Conservation (phyloP, 2,797 vertebrate genomes). For the Tapirus indicus region DNA sequence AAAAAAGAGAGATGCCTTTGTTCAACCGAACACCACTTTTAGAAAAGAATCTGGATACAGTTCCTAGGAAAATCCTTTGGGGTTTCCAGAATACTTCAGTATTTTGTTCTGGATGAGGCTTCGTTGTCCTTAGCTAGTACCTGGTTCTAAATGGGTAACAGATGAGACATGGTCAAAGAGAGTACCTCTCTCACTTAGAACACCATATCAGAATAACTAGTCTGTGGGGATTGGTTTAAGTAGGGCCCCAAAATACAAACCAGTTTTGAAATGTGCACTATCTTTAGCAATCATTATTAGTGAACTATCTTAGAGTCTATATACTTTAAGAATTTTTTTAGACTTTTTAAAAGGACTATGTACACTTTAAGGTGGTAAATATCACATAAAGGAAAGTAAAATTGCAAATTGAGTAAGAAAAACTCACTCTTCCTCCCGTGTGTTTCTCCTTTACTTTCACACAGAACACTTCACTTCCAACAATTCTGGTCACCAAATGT, state of each 20-base stretch:
- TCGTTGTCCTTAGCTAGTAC: neutral
- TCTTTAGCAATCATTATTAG: neutral
- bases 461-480: neutral
- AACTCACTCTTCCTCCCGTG: neutral
- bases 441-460: neutral
- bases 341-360: neutral
- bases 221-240: neutral
- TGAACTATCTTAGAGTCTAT: neutral
- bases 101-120: neutral
- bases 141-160: neutral
- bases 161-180: neutral
- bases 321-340: neutral
- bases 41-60: constrained; percentile 38
- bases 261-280: constrained; percentile 43
- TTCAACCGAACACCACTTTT: neutral
- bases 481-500: neutral
- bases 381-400: neutral
- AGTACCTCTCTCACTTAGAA: neutral
- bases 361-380: neutral
- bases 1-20: neutral
- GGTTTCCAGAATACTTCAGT: neutral
- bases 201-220: neutral
- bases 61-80: neutral
- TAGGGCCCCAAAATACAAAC: constrained; percentile 24
- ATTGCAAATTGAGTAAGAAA: neutral